Evolutionary conservation across 2,113 vertebrate species (phyloP).

Genomic region (Callipepla californica): DNA sequence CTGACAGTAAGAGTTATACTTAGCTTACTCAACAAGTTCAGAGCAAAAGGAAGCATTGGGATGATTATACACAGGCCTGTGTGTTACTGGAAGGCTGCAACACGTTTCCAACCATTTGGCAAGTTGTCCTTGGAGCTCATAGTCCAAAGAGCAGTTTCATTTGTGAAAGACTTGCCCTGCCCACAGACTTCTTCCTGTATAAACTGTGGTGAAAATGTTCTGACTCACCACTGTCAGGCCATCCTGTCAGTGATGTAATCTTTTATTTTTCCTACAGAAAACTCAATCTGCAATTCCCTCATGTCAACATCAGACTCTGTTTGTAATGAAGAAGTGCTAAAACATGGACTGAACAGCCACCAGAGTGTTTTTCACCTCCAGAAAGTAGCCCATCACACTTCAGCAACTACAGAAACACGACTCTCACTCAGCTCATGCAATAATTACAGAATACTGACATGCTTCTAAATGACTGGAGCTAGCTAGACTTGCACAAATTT

Average conservation of each 20-base stretch:
- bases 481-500: not conserved
- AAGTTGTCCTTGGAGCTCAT: not conserved
- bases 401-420: not conserved
- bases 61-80: not conserved
- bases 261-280: not conserved
- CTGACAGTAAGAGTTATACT: not conserved
- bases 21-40: conserved; percentile 16
- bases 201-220: not conserved
- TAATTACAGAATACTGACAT: not conserved
- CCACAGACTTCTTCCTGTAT: not conserved
- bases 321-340: not conserved
- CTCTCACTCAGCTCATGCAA: not conserved
- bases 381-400: not conserved
- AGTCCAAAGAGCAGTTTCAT: not conserved
- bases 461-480: not conserved
- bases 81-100: not conserved
- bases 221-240: not conserved
- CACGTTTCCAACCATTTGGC: not conserved
- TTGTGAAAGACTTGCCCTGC: not conserved
- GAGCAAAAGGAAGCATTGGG: not conserved
- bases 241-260: not conserved
- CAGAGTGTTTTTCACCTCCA: not conserved
- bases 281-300: not conserved
- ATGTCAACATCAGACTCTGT: not conserved
- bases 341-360: rapidly evolving